A percentile compares a stretch with the other conserved stretches of the same genome.
Conservation (phyloP, 2,797 vertebrate genomes). For the Sylvilagus floridanus region DNA sequence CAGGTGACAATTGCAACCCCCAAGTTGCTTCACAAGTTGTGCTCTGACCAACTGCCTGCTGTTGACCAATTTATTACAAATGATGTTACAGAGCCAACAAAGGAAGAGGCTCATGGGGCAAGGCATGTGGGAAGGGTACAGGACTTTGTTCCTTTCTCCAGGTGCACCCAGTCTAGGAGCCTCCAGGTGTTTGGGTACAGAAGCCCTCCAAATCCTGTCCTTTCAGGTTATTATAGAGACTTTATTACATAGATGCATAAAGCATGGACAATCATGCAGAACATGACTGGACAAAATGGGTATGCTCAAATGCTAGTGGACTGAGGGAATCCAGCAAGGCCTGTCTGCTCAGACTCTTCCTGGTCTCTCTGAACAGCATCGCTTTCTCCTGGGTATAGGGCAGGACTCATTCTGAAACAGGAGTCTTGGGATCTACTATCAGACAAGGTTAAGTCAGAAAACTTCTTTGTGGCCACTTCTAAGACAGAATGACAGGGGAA, state of each 20-base stretch:
- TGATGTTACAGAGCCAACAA: not conserved
- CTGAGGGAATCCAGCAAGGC: not conserved
- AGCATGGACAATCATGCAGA: not conserved
- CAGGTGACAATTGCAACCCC: not conserved
- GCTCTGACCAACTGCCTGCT: not conserved
- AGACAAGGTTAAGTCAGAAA: not conserved
- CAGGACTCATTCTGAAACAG: not conserved
- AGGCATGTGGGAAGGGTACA: not conserved
- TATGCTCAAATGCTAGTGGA: not conserved
- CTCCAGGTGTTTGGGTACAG: not conserved
- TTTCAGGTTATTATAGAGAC: not conserved
- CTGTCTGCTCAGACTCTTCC: not conserved
- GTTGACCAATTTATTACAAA: slow-evolving; percentile 46
- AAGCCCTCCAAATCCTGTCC: not conserved
- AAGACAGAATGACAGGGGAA: not conserved
- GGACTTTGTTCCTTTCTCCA: not conserved
- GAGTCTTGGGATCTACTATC: not conserved
- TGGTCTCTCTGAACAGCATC: not conserved
- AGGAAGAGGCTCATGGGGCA: not conserved
- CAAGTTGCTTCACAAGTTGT: not conserved
- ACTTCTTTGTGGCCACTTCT: not conserved
- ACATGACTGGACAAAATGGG: not conserved
- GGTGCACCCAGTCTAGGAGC: not conserved
- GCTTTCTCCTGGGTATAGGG: not conserved
- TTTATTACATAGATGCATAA: not conserved